phyloP scores from a whole-genome alignment of 2,888 invertebrate species.

The Sympetrum striolatum region DNA sequence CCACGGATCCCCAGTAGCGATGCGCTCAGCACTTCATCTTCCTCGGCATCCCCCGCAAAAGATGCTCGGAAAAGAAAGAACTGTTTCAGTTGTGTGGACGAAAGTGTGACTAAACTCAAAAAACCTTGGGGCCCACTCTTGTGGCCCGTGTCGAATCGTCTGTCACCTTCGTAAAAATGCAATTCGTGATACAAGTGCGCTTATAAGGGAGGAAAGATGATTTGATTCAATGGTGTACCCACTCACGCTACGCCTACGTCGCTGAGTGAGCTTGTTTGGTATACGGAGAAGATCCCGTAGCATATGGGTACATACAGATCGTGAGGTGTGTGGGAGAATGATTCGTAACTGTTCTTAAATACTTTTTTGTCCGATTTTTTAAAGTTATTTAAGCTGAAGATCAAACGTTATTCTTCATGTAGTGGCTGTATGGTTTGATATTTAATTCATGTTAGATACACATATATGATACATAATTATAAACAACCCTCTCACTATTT shows the following conservation, averaged over 20 bases:
- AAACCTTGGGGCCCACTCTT: neutral
- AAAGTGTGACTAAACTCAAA: neutral
- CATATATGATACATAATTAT: too few species aligned
- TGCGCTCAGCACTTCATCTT: neutral
- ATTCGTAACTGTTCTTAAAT: too few species aligned
- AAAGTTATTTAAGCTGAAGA: too few species aligned
- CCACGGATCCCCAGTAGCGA: neutral
- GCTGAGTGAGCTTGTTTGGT: too few species aligned
- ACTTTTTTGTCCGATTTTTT: too few species aligned
- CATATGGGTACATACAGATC: too few species aligned
- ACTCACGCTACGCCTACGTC: neutral
- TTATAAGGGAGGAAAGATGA: neutral
- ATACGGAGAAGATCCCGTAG: too few species aligned
- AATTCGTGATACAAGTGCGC: neutral
- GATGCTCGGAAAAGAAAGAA: neutral
- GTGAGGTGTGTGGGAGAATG: too few species aligned
- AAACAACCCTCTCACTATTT: too few species aligned
- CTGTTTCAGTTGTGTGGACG: neutral
- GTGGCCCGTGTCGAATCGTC: neutral
- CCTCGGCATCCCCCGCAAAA: neutral
- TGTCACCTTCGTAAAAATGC: neutral
- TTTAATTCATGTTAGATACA: too few species aligned
- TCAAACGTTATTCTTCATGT: too few species aligned
- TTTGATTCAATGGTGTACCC: neutral
- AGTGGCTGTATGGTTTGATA: too few species aligned